These are phyloP conservation scores for Tipula unca DNA, from an alignment of 2,888 invertebrate species.

Conservation along the genomic window DNA sequence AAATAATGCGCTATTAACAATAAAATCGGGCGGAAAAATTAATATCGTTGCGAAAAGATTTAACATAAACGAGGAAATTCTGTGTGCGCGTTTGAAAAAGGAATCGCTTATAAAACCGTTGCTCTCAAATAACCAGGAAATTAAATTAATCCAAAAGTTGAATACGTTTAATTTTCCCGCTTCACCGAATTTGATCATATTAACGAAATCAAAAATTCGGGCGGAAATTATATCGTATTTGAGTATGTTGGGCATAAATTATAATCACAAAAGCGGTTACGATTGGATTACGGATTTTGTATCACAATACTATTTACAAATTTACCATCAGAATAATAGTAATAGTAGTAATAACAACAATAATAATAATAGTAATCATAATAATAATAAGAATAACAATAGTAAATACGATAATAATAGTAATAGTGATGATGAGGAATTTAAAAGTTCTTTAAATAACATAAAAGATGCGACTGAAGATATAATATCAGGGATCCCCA, in stretches of 20 bases:
- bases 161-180: neutral
- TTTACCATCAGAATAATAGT: neutral
- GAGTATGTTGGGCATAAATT: neutral
- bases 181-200: neutral
- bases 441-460: slow-evolving; percentile 14
- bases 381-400: neutral
- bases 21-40: neutral
- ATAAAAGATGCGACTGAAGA: slow-evolving; percentile 14
- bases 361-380: neutral
- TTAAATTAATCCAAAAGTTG: neutral
- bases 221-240: neutral
- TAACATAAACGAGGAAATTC: neutral
- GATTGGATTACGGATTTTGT: neutral
- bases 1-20: neutral
- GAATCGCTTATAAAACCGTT: neutral
- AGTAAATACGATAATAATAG: neutral
- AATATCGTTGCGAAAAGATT: neutral
- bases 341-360: neutral
- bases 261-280: neutral
- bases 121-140: neutral
- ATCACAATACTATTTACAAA: neutral
- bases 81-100: neutral
- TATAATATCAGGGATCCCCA: neutral
- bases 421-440: neutral
- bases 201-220: neutral